phyloP scores from a whole-genome alignment of 2,113 vertebrate species.

The Alethe castanea region DNA sequence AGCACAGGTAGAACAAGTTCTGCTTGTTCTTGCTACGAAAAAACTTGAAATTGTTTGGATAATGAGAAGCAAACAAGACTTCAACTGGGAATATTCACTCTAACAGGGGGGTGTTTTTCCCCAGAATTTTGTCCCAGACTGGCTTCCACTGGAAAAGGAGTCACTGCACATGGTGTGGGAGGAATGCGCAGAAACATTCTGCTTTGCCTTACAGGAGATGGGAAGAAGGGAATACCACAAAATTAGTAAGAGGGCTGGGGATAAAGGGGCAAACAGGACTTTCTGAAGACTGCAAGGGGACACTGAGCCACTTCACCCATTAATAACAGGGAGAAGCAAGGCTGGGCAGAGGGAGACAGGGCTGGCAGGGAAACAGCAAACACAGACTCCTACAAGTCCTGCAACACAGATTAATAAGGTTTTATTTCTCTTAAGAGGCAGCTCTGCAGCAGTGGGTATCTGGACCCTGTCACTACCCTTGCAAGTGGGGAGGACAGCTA shows the following conservation, averaged over 20 bases:
- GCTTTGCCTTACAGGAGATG: background rate
- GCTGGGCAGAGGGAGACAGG: background rate
- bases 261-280: background rate
- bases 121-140: background rate
- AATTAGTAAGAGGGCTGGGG: background rate
- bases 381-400: background rate
- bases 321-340: background rate
- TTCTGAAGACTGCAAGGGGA: background rate
- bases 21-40: background rate
- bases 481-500: background rate
- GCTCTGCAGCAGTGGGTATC: background rate
- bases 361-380: background rate
- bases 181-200: background rate
- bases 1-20: background rate
- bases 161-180: background rate
- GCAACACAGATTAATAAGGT: background rate
- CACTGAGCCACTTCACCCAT: background rate
- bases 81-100: background rate
- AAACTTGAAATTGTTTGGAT: background rate
- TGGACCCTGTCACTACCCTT: background rate
- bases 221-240: background rate
- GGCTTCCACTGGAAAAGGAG: background rate
- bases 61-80: background rate
- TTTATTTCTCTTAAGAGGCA: background rate
- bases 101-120: accelerated